Conservation (phyloP, 1,140 invertebrate genomes). For the Dinothrombium tinctorium region DNA sequence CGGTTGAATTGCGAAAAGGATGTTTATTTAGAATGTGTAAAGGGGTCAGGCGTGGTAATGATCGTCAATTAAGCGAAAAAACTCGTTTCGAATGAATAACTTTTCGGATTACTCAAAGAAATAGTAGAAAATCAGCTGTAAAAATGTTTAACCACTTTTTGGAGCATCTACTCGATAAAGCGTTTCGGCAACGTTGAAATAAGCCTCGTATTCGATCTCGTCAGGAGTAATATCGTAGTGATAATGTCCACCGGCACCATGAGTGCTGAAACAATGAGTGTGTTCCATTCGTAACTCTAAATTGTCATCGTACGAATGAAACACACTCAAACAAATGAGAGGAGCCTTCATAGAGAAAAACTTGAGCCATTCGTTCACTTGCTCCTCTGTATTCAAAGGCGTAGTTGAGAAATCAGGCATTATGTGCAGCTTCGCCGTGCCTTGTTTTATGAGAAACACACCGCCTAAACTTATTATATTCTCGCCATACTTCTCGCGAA, state of each 20-base stretch:
- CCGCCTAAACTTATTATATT: slow-evolving; percentile 69
- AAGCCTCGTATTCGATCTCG: slow-evolving; percentile 56
- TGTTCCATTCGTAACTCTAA: slow-evolving; percentile 73
- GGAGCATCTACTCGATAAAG: slow-evolving; percentile 61
- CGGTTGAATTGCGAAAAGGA: too few species aligned
- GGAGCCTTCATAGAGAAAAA: slow-evolving; percentile 72
- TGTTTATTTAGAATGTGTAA: too few species aligned
- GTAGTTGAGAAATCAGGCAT: slow-evolving; percentile 65
- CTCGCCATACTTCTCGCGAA: slow-evolving; percentile 37
- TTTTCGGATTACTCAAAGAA: too few species aligned
- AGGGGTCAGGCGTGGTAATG: too few species aligned
- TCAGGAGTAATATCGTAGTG: slow-evolving; percentile 74
- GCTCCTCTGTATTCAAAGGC: slow-evolving; percentile 40
- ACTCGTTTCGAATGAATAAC: too few species aligned
- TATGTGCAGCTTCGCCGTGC: slow-evolving; percentile 64
- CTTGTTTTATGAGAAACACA: slow-evolving; percentile 52
- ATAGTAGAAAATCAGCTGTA: too few species aligned
- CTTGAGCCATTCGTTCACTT: slow-evolving; percentile 66
- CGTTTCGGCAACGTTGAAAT: slow-evolving; percentile 47
- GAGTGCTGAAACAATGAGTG: slow-evolving; percentile 70
- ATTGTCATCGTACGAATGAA: slow-evolving; percentile 60
- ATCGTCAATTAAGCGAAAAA: too few species aligned
- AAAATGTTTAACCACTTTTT: too few species aligned
- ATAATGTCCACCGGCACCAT: slow-evolving; percentile 79
- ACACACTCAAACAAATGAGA: slow-evolving; percentile 56